Percentiles rank a stretch among this genome's conserved stretches.
Evolutionary conservation across 2,888 invertebrate genomes (phyloP).

Genomic region (Cheilosia vernalis): DNA sequence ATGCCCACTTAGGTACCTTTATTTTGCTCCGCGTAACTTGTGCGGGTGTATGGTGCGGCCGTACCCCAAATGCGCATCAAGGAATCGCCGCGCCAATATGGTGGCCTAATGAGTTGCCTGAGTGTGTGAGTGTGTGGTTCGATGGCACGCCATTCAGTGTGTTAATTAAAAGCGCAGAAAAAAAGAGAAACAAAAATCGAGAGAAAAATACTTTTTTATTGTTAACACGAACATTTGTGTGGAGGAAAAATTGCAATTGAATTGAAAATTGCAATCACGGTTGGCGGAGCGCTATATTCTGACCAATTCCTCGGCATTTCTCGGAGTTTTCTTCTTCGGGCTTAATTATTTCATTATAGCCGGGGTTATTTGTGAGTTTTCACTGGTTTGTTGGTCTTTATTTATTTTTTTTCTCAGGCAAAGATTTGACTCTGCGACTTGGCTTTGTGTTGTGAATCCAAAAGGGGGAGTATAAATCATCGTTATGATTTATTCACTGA

Average conservation of each 20-base stretch:
- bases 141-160: slow-evolving; percentile 69
- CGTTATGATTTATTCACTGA: slow-evolving; percentile 69
- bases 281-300: slow-evolving; percentile 65
- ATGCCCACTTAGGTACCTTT: slow-evolving; percentile 29
- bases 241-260: slow-evolving; percentile 69
- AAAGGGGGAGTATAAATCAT: slow-evolving; percentile 48
- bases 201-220: slow-evolving; percentile 51
- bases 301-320: slow-evolving; percentile 56
- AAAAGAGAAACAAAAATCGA: slow-evolving; percentile 23
- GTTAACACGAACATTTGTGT: slow-evolving; percentile 72
- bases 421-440: slow-evolving; percentile 20
- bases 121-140: slow-evolving; percentile 57
- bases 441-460: slow-evolving; percentile 44
- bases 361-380: slow-evolving; percentile 51
- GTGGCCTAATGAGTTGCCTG: slow-evolving; percentile 67
- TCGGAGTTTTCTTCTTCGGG: slow-evolving; percentile 48
- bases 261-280: slow-evolving; percentile 71
- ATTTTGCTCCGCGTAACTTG: slow-evolving; percentile 16
- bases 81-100: slow-evolving; percentile 47
- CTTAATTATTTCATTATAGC: slow-evolving; percentile 72
- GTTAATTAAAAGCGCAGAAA: slow-evolving; percentile 72
- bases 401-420: slow-evolving; percentile 36
- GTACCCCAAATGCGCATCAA: slow-evolving; percentile 62
- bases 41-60: slow-evolving; percentile 59
- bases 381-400: slow-evolving; percentile 19